Evolutionary conservation across 2,888 invertebrate genomes (phyloP).

Genomic region (Epistrophella euchroma): DNA sequence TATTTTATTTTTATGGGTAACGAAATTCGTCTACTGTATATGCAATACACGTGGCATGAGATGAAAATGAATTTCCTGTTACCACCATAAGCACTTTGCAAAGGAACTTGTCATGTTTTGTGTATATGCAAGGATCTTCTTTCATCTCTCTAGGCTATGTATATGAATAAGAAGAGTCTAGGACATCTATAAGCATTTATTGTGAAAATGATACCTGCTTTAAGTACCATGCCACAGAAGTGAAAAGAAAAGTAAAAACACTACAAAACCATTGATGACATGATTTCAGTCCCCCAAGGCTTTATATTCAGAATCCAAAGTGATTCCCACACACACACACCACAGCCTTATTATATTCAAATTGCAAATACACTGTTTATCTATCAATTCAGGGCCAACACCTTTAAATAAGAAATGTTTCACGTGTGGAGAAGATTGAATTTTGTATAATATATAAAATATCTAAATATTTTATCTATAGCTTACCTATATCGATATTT

Average conservation of each 20-base stretch:
- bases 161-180: constrained; percentile 17
- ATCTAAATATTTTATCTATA: constrained; percentile 39
- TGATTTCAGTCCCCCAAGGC: constrained; percentile 49
- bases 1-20: not conserved
- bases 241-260: constrained; percentile 38
- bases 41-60: constrained; percentile 65
- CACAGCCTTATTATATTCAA: constrained; percentile 59
- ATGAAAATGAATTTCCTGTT: constrained; percentile 71
- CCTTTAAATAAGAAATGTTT: constrained; percentile 57
- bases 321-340: constrained; percentile 21
- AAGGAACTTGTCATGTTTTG: constrained; percentile 72
- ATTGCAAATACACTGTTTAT: constrained; percentile 75
- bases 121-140: constrained; percentile 53
- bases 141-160: constrained; percentile 42
- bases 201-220: constrained; percentile 62
- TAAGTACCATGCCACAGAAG: constrained; percentile 8
- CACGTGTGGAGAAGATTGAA: constrained; percentile 58
- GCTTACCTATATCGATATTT: not conserved
- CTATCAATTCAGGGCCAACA: constrained; percentile 71
- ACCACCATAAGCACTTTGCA: constrained; percentile 73
- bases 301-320: constrained; percentile 4
- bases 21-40: constrained; percentile 18
- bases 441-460: constrained; percentile 32
- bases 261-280: constrained; percentile 68
- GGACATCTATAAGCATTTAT: constrained; percentile 26